Evolutionary conservation across 2,113 vertebrate genomes (phyloP).

Genomic region (Propithecus coquereli): DNA sequence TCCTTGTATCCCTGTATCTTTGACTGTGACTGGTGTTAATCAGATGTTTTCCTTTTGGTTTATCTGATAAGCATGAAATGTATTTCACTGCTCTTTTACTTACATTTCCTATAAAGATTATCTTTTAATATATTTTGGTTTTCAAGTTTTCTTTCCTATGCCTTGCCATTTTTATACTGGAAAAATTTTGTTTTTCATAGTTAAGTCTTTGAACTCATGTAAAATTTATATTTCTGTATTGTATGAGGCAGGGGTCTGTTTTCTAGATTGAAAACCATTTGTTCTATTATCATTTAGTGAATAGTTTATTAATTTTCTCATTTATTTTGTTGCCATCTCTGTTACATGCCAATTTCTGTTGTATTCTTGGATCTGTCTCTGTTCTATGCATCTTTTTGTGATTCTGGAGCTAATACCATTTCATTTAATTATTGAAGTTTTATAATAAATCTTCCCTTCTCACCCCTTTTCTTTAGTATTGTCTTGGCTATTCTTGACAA

Average conservation of each 20-base stretch:
- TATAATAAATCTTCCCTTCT: not conserved
- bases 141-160: not conserved
- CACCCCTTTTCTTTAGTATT: not conserved
- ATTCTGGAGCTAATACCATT: constrained; percentile 5
- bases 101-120: not conserved
- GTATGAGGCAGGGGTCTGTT: not conserved
- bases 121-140: not conserved
- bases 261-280: not conserved
- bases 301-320: not conserved
- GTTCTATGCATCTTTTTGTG: not conserved
- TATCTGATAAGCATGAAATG: not conserved
- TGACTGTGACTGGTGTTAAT: not conserved
- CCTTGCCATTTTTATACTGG: not conserved
- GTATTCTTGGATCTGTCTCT: not conserved
- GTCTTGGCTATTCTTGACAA: not conserved
- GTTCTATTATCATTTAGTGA: not conserved
- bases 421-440: constrained; percentile 34
- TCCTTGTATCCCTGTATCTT: not conserved
- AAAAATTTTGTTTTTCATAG: not conserved
- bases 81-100: not conserved
- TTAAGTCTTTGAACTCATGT: not conserved
- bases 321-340: not conserved
- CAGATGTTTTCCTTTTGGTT: not conserved
- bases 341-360: not conserved
- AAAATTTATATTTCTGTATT: not conserved